Conservation (phyloP, 1,140 invertebrate species). For the Drosophila guanche region DNA sequence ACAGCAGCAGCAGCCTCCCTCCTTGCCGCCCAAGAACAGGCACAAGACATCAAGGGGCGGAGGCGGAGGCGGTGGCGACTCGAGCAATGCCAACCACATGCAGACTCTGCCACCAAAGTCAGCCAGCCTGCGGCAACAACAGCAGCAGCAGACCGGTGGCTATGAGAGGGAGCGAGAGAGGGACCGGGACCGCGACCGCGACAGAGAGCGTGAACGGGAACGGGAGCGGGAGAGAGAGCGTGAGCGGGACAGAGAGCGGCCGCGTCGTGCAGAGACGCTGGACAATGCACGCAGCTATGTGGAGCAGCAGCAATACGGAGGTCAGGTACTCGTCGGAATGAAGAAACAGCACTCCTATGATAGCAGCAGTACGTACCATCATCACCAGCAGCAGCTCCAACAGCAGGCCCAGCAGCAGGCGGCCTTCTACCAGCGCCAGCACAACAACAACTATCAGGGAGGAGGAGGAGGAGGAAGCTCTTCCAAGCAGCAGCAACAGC, state of each 20-base stretch:
- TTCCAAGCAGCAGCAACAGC: slow-evolving; percentile 49
- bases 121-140: slow-evolving; percentile 63
- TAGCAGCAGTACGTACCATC: slow-evolving; percentile 67
- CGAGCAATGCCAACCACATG: slow-evolving; percentile 72
- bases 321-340: slow-evolving; percentile 56
- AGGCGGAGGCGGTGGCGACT: slow-evolving; percentile 4
- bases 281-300: slow-evolving; percentile 77
- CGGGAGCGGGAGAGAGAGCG: slow-evolving; percentile 25
- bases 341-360: slow-evolving; percentile 82
- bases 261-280: slow-evolving; percentile 69
- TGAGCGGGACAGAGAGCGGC: slow-evolving; percentile 54
- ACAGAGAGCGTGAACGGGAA: slow-evolving; percentile 43
- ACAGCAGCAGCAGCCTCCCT: slow-evolving; percentile 73
- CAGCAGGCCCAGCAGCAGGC: slow-evolving; percentile 52
- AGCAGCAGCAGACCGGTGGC: slow-evolving; percentile 19
- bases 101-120: slow-evolving; percentile 79
- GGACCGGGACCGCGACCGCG: slow-evolving; percentile 44
- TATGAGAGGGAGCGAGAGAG: slow-evolving; percentile 40
- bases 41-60: slow-evolving; percentile 65
- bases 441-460: slow-evolving; percentile 73
- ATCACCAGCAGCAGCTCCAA: slow-evolving; percentile 67
- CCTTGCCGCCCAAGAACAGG: slow-evolving; percentile 81
- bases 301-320: slow-evolving; percentile 59
- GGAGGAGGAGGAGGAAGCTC: slow-evolving; percentile 12
- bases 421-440: slow-evolving; percentile 62